Evolutionary conservation across 2,888 invertebrate species (phyloP).

Genomic region (Ommatoiulus sabulosus): DNA sequence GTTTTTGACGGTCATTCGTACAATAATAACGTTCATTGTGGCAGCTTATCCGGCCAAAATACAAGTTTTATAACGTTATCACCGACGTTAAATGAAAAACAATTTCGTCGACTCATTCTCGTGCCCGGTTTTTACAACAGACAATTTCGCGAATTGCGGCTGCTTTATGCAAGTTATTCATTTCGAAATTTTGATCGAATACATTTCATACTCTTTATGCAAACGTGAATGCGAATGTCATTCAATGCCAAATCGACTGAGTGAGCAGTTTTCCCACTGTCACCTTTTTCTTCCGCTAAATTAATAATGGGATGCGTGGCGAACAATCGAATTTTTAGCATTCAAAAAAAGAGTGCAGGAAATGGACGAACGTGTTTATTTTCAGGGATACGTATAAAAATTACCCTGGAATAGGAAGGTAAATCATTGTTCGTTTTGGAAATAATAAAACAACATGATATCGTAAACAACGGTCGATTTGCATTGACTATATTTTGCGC

Average conservation of each 20-base stretch:
- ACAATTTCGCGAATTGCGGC: background rate
- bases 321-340: background rate
- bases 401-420: background rate
- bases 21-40: background rate
- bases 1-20: background rate
- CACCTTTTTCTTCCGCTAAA: conserved; percentile 4
- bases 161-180: background rate
- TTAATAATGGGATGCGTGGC: conserved; percentile 25
- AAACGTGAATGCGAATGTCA: background rate
- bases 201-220: background rate
- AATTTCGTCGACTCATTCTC: background rate
- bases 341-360: conserved; percentile 1
- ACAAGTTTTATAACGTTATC: conserved; percentile 20
- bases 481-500: background rate
- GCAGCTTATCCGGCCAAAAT: background rate
- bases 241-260: background rate
- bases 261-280: background rate
- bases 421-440: background rate
- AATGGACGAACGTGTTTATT: background rate
- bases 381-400: background rate
- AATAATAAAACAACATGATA: background rate
- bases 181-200: background rate
- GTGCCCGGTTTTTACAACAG: background rate
- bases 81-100: background rate
- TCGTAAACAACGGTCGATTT: background rate